Evolutionary conservation across 1,140 invertebrate genomes (phyloP).

Genomic region (Mizuhopecten yessoensis): DNA sequence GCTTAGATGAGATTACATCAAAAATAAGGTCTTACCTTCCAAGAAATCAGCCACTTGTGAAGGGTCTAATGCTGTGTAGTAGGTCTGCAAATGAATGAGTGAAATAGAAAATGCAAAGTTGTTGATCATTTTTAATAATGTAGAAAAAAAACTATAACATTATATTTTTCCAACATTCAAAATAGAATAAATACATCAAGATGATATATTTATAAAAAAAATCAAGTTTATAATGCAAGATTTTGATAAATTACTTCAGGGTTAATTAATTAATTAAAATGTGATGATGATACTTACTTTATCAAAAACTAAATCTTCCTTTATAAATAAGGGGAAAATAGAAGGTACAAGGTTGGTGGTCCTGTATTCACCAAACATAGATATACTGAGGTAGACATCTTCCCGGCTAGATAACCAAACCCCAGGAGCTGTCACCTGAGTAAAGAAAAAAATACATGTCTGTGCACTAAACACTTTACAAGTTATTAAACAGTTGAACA

Average conservation of each 20-base stretch:
- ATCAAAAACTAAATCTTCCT: slow-evolving; percentile 81
- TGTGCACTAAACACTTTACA: neutral
- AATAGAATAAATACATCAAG: too few species aligned
- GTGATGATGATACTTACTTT: slow-evolving; percentile 72
- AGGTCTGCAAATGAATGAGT: slow-evolving; percentile 73
- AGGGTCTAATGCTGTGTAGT: slow-evolving; percentile 79
- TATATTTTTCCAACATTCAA: too few species aligned
- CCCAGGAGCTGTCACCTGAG: slow-evolving; percentile 81
- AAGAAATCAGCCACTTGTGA: slow-evolving; percentile 76
- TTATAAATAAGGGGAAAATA: slow-evolving; percentile 79
- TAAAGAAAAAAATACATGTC: slow-evolving; percentile 50
- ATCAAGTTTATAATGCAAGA: too few species aligned
- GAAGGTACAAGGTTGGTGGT: slow-evolving; percentile 76
- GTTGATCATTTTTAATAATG: neutral
- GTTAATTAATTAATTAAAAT: neutral
- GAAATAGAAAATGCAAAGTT: neutral
- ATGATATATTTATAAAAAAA: too few species aligned
- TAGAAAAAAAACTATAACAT: too few species aligned
- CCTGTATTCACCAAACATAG: slow-evolving; percentile 80
- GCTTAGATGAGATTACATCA: neutral
- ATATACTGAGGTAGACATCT: slow-evolving; percentile 80
- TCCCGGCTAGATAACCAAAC: slow-evolving; percentile 81
- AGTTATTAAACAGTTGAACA: neutral
- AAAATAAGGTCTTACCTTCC: slow-evolving; percentile 72
- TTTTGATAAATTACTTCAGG: too few species aligned